These are phyloP conservation scores for Dicranocentrus wangi DNA, from an alignment of 2,888 invertebrate species.

Conservation along the genomic window DNA sequence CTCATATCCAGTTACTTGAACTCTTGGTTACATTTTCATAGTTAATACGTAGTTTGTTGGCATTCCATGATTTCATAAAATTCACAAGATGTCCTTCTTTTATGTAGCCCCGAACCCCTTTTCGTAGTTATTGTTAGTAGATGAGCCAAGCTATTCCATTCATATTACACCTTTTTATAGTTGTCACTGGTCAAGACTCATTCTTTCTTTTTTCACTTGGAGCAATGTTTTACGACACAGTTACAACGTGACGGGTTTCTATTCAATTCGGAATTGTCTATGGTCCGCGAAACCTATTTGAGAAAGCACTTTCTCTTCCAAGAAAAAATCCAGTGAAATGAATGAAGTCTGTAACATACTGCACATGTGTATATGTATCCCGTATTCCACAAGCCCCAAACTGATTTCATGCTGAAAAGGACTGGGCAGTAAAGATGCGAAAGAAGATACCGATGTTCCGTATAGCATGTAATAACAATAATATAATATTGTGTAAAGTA, in stretches of 20 bases:
- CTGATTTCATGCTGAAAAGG: too few relatives aligned
- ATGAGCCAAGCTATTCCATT: conserved; percentile 31
- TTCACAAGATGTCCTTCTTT: conserved; percentile 34
- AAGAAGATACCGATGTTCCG: not conserved
- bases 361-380: too few relatives aligned
- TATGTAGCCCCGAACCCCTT: conserved; percentile 1
- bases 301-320: not conserved
- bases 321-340: not conserved
- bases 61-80: too few relatives aligned
- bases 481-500: conserved; percentile 5
- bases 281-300: not conserved
- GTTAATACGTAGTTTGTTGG: too few relatives aligned
- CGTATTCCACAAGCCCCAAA: too few relatives aligned
- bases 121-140: not conserved
- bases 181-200: conserved; percentile 52
- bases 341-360: not conserved
- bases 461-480: not conserved
- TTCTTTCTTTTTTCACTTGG: conserved; percentile 12
- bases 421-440: too few relatives aligned
- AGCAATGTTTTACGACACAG: conserved; percentile 15
- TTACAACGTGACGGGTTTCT: not conserved
- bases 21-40: too few relatives aligned
- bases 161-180: conserved; percentile 29
- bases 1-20: too few relatives aligned
- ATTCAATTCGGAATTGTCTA: not conserved